Evolutionary conservation across 2,888 invertebrate species (phyloP).

Genomic region (Ametastegia equiseti): DNA sequence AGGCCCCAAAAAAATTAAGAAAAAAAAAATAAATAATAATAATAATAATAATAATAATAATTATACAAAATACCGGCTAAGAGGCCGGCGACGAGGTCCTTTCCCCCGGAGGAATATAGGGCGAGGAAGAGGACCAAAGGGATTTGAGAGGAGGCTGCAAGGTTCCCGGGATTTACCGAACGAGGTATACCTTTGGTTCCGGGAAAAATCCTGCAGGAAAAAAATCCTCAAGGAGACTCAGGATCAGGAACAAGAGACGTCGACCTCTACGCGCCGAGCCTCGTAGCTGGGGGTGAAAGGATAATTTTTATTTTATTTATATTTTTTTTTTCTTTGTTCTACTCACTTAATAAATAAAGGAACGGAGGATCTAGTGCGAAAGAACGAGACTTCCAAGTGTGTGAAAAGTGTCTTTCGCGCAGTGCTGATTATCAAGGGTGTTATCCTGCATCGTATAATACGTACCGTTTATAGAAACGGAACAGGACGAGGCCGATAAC

Average conservation of each 20-base stretch:
- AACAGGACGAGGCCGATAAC: too few species aligned
- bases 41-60: too few species aligned
- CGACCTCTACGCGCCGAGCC: constrained; percentile 59
- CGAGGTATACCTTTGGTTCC: constrained; percentile 6
- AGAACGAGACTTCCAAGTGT: constrained; percentile 40
- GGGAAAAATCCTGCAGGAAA: neutral
- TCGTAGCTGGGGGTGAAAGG: constrained; percentile 51
- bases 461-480: neutral
- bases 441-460: too few species aligned
- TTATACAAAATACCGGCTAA: constrained; percentile 23
- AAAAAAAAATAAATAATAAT: too few species aligned
- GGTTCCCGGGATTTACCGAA: constrained; percentile 32
- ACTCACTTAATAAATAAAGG: neutral
- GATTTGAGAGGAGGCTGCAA: neutral
- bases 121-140: constrained; percentile 39
- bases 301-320: too few species aligned
- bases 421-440: constrained; percentile 22
- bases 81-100: constrained; percentile 44
- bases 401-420: constrained; percentile 43
- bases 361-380: constrained; percentile 14
- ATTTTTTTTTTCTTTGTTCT: too few species aligned
- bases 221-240: neutral
- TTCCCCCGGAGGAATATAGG: too few species aligned
- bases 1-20: too few species aligned
- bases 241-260: constrained; percentile 50